These are phyloP conservation scores for Rotaria sp. DNA, from an alignment of 2,888 invertebrate species.

Conservation along the genomic window DNA sequence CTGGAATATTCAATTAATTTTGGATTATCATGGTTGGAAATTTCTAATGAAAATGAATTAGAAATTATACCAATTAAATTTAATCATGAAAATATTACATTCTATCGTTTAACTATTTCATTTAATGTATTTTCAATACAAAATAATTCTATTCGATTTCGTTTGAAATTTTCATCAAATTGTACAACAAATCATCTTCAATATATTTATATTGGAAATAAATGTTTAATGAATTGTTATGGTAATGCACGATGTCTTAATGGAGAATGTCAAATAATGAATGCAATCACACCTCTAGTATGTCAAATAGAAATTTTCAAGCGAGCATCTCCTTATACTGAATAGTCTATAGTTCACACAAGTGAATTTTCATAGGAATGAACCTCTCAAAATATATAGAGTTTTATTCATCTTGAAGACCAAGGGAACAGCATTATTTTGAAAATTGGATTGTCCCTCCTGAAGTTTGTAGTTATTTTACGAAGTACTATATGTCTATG, in stretches of 20 bases:
- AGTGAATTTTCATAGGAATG: no score
- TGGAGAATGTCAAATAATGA: not conserved
- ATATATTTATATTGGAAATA: not conserved
- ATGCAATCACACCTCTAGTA: not conserved
- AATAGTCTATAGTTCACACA: no score
- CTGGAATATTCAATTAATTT: not conserved
- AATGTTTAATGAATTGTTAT: slow-evolving; percentile 17
- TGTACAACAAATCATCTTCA: not conserved
- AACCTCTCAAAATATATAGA: no score
- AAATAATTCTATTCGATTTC: slow-evolving; percentile 7
- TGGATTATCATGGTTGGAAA: not conserved
- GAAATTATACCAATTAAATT: not conserved
- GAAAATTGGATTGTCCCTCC: no score
- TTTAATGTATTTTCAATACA: not conserved
- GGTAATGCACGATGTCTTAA: not conserved
- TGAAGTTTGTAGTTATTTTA: no score
- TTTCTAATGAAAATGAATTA: not conserved
- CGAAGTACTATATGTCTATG: no score
- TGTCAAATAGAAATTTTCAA: no score
- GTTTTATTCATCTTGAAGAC: no score
- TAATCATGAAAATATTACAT: not conserved
- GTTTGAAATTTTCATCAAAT: not conserved
- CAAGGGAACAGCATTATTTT: no score
- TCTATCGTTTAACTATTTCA: slow-evolving; percentile 11
- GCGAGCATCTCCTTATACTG: no score